A percentile compares a stretch with the other conserved stretches of the same genome.
These are phyloP conservation scores for Sarcophaga carnaria DNA, from an alignment of 2,888 invertebrate genomes.

Conservation along the genomic window DNA sequence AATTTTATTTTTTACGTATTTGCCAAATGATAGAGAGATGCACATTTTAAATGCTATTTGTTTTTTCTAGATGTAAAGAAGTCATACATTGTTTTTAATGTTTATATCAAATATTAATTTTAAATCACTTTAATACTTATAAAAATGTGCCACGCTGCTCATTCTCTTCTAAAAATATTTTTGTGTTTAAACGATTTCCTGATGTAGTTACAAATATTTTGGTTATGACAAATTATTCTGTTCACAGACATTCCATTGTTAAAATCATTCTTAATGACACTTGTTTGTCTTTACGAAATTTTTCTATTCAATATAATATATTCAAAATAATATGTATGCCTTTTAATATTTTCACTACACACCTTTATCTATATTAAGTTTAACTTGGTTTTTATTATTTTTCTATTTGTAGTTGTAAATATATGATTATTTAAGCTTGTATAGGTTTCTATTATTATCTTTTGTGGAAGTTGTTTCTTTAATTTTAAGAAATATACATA, in stretches of 20 bases:
- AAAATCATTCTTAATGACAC: slow-evolving; percentile 47
- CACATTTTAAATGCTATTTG: background rate
- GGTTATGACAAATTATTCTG: slow-evolving; percentile 39
- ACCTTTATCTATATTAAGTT: slow-evolving; percentile 60
- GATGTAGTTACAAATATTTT: slow-evolving; percentile 25
- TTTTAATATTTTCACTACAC: slow-evolving; percentile 53
- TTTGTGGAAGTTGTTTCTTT: slow-evolving; percentile 48
- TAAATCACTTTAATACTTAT: background rate
- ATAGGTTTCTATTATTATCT: slow-evolving; percentile 52
- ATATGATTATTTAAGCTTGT: slow-evolving; percentile 54
- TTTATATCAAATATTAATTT: background rate
- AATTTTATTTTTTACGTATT: slow-evolving; percentile 36
- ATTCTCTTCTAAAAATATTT: background rate
- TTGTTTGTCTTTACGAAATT: slow-evolving; percentile 52
- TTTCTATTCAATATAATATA: background rate
- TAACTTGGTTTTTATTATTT: slow-evolving; percentile 45
- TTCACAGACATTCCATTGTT: slow-evolving; percentile 64
- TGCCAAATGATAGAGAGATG: background rate
- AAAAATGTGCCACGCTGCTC: slow-evolving; percentile 60
- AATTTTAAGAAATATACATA: slow-evolving; percentile 35
- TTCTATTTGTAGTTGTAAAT: slow-evolving; percentile 34
- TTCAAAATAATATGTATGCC: slow-evolving; percentile 7
- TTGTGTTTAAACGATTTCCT: slow-evolving; percentile 11
- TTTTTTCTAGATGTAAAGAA: too few relatives aligned
- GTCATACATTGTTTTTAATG: too few relatives aligned